Evolutionary conservation across 2,797 vertebrate species (phyloP), one percentile per base, ranked within the genome.

Genomic region (Sebastes vulpes): DNA sequence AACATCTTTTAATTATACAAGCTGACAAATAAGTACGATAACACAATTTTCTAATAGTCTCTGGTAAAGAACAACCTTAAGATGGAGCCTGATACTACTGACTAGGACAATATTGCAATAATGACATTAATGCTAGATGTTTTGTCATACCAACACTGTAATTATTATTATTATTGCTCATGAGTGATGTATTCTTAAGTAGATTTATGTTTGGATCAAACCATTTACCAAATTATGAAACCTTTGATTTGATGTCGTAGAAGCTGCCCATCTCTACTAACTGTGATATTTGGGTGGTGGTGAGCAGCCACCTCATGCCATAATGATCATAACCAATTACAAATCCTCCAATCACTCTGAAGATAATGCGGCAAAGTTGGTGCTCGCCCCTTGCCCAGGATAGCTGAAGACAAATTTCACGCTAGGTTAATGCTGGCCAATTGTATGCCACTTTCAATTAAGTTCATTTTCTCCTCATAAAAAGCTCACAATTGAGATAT

Each of bases 391-490:
- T 42, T 32, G 58, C 61, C 81, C 78, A 70, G 83, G 83, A 77
- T 84, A 89, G 84, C 83, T 66, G 82, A 87, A 89, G 86, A 89
- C 90, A 94, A 88, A 96, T 95, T 95, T 95, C 94, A 95, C 76
- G 90, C 93, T 91, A 93, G 89, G 90, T 93, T 94, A 95, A 91
- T 87, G 86, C 81, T 73, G 90, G 91, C 90, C 93, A 94, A 93
- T 95, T 94, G 92, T 85, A 84, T 93, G 94, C 93, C 95, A 95
- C 93, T 94, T 96, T 92, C 93, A 95, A 95, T 96, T 94, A 93
- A 86, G 83, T 79, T 93, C 87, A 90, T 88, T 90, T 90, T 90
- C 89, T 90, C 87, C 84, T 78, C 82, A 85, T 79, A 73, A 89
- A 90, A 90, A 87, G 80, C 71, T 77, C 73, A 75, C 91, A 89